These are phyloP conservation scores for Lutraria lutraria DNA, from an alignment of 2,888 invertebrate genomes.

Conservation along the genomic window DNA sequence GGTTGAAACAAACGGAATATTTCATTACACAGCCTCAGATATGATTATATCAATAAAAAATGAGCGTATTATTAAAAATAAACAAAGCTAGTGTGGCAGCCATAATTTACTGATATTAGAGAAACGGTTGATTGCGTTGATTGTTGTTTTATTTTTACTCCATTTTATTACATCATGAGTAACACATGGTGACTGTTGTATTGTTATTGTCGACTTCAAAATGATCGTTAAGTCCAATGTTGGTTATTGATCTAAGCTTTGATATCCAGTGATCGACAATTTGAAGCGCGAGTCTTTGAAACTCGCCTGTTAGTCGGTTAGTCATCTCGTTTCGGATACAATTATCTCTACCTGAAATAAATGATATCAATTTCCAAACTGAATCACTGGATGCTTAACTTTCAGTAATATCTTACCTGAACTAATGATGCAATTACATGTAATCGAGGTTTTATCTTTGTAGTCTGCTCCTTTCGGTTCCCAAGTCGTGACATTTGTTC, in stretches of 20 bases:
- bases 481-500: too few relatives aligned
- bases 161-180: not conserved
- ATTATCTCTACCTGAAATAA: not conserved
- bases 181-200: not conserved
- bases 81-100: not conserved
- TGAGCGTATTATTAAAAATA: not conserved
- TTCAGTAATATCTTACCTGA: not conserved
- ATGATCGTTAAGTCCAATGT: not conserved
- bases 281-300: not conserved
- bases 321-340: not conserved
- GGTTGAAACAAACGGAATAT: too few relatives aligned
- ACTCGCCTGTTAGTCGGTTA: not conserved
- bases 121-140: not conserved
- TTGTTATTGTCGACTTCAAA: not conserved
- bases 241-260: not conserved
- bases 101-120: not conserved
- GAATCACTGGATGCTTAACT: not conserved
- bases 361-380: not conserved
- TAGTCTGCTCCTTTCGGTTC: too few relatives aligned
- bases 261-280: not conserved
- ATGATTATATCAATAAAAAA: not conserved
- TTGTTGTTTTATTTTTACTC: not conserved
- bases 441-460: too few relatives aligned
- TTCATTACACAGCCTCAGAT: not conserved
- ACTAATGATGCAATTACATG: not conserved